Evolutionary conservation across 1,140 invertebrate genomes (phyloP).

Genomic region (Saccostrea cuccullata): DNA sequence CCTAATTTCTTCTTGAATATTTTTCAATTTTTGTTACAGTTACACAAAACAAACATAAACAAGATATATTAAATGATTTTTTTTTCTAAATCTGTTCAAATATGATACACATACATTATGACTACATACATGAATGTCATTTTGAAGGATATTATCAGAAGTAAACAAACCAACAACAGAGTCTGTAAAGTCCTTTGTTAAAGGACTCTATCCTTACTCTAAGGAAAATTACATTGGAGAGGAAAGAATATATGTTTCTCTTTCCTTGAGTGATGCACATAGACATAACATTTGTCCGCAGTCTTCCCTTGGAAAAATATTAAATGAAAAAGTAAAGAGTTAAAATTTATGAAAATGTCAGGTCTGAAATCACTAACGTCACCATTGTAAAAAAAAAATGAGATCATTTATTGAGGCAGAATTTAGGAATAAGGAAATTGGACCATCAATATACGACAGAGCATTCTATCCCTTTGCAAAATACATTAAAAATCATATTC

Average conservation of each 20-base stretch:
- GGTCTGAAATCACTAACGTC: neutral
- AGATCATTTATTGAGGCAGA: conserved; percentile 25
- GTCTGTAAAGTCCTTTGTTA: too few relatives aligned
- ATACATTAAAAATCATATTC: conserved; percentile 36
- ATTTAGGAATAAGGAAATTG: neutral
- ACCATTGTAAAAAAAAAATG: conserved; percentile 18
- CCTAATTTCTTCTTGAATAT: too few relatives aligned
- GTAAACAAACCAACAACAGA: too few relatives aligned
- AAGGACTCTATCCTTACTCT: too few relatives aligned
- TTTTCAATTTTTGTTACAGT: too few relatives aligned
- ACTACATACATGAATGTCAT: too few relatives aligned
- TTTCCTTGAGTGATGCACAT: neutral
- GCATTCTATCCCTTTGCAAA: conserved; percentile 32
- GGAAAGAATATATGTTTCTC: conserved; percentile 19
- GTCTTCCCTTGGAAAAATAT: neutral
- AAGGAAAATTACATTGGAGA: too few relatives aligned
- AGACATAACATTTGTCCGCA: neutral
- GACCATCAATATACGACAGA: conserved; percentile 28
- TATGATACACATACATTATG: too few relatives aligned
- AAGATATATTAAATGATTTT: too few relatives aligned
- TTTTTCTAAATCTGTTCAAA: too few relatives aligned
- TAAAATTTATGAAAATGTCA: conserved; percentile 32
- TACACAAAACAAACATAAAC: too few relatives aligned
- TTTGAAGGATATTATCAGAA: too few relatives aligned
- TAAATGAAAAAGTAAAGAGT: conserved; percentile 9